Evolutionary conservation across 2,113 vertebrate genomes (phyloP), one percentile per base, ranked within the genome.

Genomic region (Misgurnus mizolepis): DNA sequence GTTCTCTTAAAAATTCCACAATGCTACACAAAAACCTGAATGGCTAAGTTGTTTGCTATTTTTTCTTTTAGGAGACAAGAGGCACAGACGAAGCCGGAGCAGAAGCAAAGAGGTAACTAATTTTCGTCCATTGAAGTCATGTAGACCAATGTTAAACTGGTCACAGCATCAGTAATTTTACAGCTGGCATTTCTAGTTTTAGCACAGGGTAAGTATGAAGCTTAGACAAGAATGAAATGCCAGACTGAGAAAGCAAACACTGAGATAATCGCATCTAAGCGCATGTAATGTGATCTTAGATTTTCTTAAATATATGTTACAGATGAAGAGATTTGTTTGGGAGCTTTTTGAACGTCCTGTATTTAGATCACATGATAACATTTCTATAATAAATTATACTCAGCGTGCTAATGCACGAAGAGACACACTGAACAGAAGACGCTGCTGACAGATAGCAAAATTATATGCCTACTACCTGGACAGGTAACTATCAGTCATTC

Each of bases 361-460:
- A 95, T 96, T 90, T 95, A 98, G 96, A 93, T 96, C 97, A 97
- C 95, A 97, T 99, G 97, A 99, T 99, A 99, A 99, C 98, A 98
- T 99, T 98, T 99, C 94, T 99, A 98, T 96, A 98, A 99, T 98
- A 96, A 99, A 99, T 99, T 96, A 98, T 96, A 99, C 98, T 99
- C 98, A 99, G 98, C 98, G 98, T 99, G 98, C 98, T 98, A 96
- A 96, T 95, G 96, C 98, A 97, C 96, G 97, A 99, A 99, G 98
- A 99, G 96, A 99, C 96, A 85, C 87, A 84, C 87, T 97, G 96
- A 99, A 98, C 96, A 93, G 98, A 99, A 96, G 98, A 99, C 96
- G 94, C 97, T 98, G 94, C 98, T 98, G 98, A 98, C 96, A 95
- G 94, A 98, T 99, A 99, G 95, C 97, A 99, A 98, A 99, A 99